phyloP scores from a whole-genome alignment of 37 sponge, comb jelly and placozoan species.

The Ianthella basta region DNA sequence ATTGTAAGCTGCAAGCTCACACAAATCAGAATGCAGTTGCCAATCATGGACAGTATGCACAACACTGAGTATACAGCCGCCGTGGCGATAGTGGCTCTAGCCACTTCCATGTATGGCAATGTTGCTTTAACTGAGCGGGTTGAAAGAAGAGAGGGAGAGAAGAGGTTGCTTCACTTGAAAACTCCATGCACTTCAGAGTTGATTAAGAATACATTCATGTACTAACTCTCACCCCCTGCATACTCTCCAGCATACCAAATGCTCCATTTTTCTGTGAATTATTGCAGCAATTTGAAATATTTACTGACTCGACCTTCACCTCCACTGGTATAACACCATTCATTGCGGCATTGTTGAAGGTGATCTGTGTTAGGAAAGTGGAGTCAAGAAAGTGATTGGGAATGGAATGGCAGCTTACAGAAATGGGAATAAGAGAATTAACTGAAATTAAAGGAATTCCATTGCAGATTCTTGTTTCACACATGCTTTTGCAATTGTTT shows the following conservation, averaged over 20 bases:
- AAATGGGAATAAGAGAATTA: too few species aligned
- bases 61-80: constrained; percentile 50
- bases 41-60: constrained; percentile 65
- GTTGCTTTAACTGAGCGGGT: neutral
- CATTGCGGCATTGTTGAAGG: constrained; percentile 38
- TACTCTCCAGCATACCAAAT: neutral
- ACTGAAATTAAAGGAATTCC: too few species aligned
- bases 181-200: too few species aligned
- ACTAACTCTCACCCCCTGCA: neutral
- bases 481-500: too few species aligned
- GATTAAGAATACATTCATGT: too few species aligned
- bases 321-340: constrained; percentile 65
- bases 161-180: too few species aligned
- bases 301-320: constrained; percentile 23
- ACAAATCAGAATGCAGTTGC: constrained; percentile 4
- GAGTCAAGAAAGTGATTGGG: neutral
- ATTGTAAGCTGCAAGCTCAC: too few species aligned
- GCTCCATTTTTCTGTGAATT: neutral
- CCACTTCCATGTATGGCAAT: constrained; percentile 29
- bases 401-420: too few species aligned
- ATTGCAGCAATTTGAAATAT: neutral
- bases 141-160: too few species aligned
- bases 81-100: constrained; percentile 44
- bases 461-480: too few species aligned
- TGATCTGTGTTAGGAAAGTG: constrained; percentile 17